phyloP scores from a whole-genome alignment of 2,113 vertebrate species.

The Axis porcinus region DNA sequence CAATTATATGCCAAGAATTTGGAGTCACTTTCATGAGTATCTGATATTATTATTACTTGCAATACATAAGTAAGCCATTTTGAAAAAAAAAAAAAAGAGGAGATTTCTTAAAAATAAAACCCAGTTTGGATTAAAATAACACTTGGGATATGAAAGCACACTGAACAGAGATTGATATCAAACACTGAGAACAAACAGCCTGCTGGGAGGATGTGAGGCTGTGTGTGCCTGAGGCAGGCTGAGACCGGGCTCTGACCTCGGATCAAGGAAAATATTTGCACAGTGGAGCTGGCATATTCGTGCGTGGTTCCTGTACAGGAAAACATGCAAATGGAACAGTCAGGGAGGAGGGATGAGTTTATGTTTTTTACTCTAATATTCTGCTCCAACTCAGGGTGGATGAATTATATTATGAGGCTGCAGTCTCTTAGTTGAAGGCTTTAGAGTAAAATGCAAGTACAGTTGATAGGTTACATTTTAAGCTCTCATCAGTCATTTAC shows the following conservation, averaged over 20 bases:
- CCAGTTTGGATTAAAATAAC: constrained; percentile 28
- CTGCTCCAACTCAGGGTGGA: not conserved
- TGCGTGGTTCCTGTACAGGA: not conserved
- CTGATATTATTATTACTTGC: not conserved
- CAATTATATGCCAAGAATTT: not conserved
- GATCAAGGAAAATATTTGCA: constrained; percentile 30
- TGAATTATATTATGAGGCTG: not conserved
- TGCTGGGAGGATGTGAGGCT: not conserved
- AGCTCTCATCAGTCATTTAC: not conserved
- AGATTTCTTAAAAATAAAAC: not conserved
- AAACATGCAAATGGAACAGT: not conserved
- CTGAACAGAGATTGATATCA: not conserved
- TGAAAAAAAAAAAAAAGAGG: not conserved
- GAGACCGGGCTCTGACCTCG: not conserved
- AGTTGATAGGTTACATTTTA: not conserved
- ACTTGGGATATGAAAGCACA: not conserved
- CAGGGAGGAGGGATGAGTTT: not conserved
- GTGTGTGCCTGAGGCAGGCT: not conserved
- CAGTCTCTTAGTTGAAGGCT: not conserved
- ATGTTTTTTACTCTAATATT: not conserved
- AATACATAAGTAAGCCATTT: not conserved
- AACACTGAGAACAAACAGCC: not conserved
- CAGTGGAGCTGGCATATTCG: not conserved
- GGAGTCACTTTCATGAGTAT: not conserved
- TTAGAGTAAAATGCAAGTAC: not conserved